A percentile compares a stretch with the other conserved stretches of the same genome.
Evolutionary conservation across 2,888 invertebrate species (phyloP).

Genomic region (Heteropelma amictum): DNA sequence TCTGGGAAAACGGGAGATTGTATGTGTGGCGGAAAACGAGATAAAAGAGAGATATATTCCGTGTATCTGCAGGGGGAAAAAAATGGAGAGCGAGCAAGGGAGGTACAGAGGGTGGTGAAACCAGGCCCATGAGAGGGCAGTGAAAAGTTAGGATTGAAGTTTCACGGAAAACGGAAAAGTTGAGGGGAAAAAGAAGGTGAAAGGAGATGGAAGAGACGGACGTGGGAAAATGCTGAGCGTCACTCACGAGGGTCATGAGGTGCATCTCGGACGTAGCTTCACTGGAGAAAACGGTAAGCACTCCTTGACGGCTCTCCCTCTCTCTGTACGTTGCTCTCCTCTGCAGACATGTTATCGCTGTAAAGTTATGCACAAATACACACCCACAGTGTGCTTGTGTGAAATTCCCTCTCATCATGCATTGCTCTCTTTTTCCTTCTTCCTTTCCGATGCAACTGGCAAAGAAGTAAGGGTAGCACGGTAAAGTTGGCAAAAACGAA

Average conservation of each 20-base stretch:
- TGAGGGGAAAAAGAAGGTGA: constrained; percentile 57
- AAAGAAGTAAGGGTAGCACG: constrained; percentile 44
- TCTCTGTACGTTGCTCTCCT: neutral
- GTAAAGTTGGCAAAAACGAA: constrained; percentile 5
- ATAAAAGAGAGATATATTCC: constrained; percentile 31
- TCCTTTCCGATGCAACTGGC: constrained; percentile 34
- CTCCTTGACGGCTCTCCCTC: neutral
- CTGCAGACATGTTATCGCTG: constrained; percentile 19
- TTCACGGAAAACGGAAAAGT: constrained; percentile 69
- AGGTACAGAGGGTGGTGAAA: neutral
- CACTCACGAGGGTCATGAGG: constrained; percentile 42
- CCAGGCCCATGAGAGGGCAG: constrained; percentile 38
- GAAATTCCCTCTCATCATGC: neutral
- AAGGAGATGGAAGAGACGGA: constrained; percentile 38
- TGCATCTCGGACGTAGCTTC: constrained; percentile 42
- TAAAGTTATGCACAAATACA: constrained; percentile 39
- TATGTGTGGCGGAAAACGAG: constrained; percentile 17
- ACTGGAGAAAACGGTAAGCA: constrained; percentile 28
- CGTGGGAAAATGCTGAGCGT: constrained; percentile 31
- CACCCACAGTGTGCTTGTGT: neutral
- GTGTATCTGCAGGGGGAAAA: neutral
- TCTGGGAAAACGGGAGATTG: constrained; percentile 21
- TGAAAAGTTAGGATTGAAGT: constrained; percentile 72
- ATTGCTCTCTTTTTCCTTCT: constrained; percentile 45
- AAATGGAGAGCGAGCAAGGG: constrained; percentile 11